Conservation (phyloP, 1,140 invertebrate genomes). For the Tetramorium simillimum region DNA sequence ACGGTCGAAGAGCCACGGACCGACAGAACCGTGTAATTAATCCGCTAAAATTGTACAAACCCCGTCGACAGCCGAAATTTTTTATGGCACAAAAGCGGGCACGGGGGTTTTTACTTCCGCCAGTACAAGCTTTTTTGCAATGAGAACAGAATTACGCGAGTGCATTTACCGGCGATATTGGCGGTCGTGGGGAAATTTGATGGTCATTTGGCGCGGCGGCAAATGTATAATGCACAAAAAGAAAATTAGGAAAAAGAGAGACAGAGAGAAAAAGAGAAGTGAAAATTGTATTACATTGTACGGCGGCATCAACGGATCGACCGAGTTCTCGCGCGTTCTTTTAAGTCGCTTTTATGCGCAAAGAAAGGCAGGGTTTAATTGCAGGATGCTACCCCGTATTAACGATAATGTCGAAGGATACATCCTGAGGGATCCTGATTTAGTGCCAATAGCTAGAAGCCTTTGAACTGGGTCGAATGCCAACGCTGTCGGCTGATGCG, state of each 20-base stretch:
- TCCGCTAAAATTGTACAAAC: slow-evolving; percentile 57
- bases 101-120: slow-evolving; percentile 22
- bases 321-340: neutral
- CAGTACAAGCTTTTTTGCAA: neutral
- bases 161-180: neutral
- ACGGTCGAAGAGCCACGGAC: slow-evolving; percentile 67
- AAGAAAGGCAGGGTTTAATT: slow-evolving; percentile 21
- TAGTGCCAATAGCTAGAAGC: slow-evolving; percentile 98
- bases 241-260: neutral
- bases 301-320: neutral
- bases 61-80: slow-evolving; percentile 37
- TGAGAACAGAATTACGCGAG: neutral
- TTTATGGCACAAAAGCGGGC: neutral
- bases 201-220: neutral
- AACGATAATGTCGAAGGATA: slow-evolving; percentile 91
- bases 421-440: slow-evolving; percentile 97
- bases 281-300: neutral
- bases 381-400: slow-evolving; percentile 25
- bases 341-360: neutral
- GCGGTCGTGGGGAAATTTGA: neutral
- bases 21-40: slow-evolving; percentile 63
- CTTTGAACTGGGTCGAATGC: slow-evolving; percentile 99
- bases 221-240: neutral
- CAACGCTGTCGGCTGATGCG: slow-evolving; percentile 97
- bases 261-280: neutral